These are phyloP conservation scores for Chelonus formosanus DNA, from an alignment of 2,888 invertebrate species.

Conservation along the genomic window DNA sequence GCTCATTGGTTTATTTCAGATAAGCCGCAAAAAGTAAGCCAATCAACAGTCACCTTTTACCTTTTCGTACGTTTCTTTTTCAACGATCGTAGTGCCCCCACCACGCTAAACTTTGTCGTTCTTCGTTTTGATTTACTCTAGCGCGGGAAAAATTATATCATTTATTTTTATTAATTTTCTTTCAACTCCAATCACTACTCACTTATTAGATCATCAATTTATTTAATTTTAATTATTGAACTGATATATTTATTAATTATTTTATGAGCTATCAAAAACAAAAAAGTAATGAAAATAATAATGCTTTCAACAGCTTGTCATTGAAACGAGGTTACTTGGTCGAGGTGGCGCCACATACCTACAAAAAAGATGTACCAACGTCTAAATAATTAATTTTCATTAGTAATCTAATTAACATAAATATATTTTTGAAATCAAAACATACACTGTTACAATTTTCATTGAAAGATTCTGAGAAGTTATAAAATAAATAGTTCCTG, in stretches of 20 bases:
- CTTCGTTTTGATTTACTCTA: neutral
- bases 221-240: too few species aligned
- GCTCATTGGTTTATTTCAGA: constrained; percentile 70
- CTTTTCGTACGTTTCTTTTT: constrained; percentile 69
- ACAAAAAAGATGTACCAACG: constrained; percentile 36
- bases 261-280: neutral
- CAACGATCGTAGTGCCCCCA: constrained; percentile 13
- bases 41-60: constrained; percentile 66
- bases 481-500: too few species aligned
- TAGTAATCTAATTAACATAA: neutral
- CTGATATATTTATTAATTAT: neutral
- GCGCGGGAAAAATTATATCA: constrained; percentile 17
- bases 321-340: constrained; percentile 45
- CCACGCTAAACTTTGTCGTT: constrained; percentile 9
- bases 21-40: constrained; percentile 70
- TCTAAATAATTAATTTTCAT: constrained; percentile 26
- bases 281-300: too few species aligned
- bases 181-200: neutral
- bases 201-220: neutral
- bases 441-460: too few species aligned
- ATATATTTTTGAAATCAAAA: too few species aligned
- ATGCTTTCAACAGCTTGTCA: constrained; percentile 22
- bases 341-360: constrained; percentile 46
- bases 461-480: too few species aligned
- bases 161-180: neutral